Conservation (phyloP, 2,797 vertebrate species). For the Sorex maritimensis region DNA sequence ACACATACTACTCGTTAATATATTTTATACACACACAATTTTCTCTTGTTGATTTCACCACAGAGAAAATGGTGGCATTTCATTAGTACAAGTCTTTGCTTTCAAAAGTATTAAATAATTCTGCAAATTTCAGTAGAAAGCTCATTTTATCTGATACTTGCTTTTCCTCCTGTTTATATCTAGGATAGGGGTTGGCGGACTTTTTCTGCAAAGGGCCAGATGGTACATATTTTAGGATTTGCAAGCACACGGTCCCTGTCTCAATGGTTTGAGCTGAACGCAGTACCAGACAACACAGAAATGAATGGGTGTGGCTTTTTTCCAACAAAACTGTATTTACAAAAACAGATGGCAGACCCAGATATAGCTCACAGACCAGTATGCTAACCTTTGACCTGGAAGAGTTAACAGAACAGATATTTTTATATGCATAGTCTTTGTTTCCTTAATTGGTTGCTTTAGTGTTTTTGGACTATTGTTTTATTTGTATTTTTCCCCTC, state of each 20-base stretch:
- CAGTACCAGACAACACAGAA: not conserved
- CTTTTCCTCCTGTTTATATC: conserved; percentile 14
- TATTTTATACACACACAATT: not conserved
- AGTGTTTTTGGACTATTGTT: not conserved
- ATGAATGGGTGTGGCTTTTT: not conserved
- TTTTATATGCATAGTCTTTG: not conserved
- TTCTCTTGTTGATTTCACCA: no score
- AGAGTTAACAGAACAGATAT: not conserved
- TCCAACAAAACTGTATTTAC: not conserved
- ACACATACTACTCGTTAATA: not conserved
- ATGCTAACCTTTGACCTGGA: not conserved
- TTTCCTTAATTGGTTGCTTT: not conserved
- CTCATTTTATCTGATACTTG: conserved; percentile 43
- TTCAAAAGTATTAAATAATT: not conserved
- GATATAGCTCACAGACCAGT: not conserved
- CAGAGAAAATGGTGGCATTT: not conserved
- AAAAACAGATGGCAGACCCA: conserved; percentile 9
- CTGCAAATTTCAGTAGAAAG: not conserved
- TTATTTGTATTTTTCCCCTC: not conserved
- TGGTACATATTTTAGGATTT: conserved; percentile 48
- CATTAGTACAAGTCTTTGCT: not conserved
- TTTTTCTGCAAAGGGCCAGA: not conserved
- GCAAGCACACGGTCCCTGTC: not conserved
- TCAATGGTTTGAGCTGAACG: not conserved
- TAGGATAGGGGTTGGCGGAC: not conserved